Evolutionary conservation across 2,797 vertebrate species (phyloP), one percentile per base, ranked within the genome.

Genomic region (Galago senegalensis): DNA sequence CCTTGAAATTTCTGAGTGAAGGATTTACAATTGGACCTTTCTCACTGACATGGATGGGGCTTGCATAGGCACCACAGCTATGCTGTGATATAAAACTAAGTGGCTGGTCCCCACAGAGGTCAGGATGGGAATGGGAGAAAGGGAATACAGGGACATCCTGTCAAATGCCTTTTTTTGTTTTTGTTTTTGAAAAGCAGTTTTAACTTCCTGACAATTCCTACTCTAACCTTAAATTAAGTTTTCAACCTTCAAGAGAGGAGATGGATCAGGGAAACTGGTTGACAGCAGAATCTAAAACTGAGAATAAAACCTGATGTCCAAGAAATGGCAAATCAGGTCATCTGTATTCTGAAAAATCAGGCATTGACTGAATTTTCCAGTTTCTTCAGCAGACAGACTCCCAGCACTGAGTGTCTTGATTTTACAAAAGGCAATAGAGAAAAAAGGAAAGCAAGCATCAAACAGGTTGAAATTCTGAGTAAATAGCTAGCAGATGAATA

Each of bases 401-500:
- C 49, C 25, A 86, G 90, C 25, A 80, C 73, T 37, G n/a, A 77
- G 25, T 67, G 72, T 40, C 79, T 85, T 83, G n/a, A 91, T 96
- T 96, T 79, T 79, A 65, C 40, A 72, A 83, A 89, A 93, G 60
- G 25, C 60, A 86, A 58, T 49, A 73, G 31, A 90, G 21, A 31
- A 43, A 67, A 91, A 94, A 87, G n/a, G 70, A 87, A 27, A 61
- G 11, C 37, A 34, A 69, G 46, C 73, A 84, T 94, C 89, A 96
- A 84, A 95, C 46, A 92, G 46, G 43, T 91, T 95, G 70, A 94
- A 92, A 92, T 89, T 84, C 80, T 89, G 56, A 11, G 34, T 77
- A 97, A 97, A 94, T 96, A 86, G 65, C 89, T 95, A 98, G 95
- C 96, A 96, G 88, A 94, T 97, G 95, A 95, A 72, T 40, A 49